Evolutionary conservation across 53 echinoderm and acorn worm genomes (phyloP), one percentile per base, ranked within the genome.

Genomic region (Apostichopus leukothele): DNA sequence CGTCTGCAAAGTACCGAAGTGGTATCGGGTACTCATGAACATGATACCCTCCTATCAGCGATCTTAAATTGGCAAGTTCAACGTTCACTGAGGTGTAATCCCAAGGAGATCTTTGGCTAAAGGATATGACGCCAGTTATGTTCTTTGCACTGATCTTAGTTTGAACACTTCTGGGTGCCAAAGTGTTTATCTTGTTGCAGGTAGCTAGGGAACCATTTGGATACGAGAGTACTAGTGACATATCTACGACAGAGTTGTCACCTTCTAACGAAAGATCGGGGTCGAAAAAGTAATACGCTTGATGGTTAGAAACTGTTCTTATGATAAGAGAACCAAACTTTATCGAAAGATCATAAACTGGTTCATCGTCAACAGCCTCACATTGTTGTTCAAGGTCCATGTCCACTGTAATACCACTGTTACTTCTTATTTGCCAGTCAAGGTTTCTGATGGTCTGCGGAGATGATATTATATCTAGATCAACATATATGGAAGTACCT

Each of bases 11-110:
- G 26, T 89, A 90, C 27, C 92, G 90, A 53, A 90, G 91, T 60
- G 94, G 94, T 9, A 94, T 93, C 0, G 99, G 99, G 21, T 92
- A 93, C 39, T 91, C 86, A 60, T 99, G 99, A 11, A 99, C 90
- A 51, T 99, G 99, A 88, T 91, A 96, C n/a, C 93, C 95, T 12
- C 93, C 90, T 7, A 93, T 95, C 83, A 96, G 50, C 6, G 78
- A 60, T 10, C 90, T 51, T 53, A 96, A 84, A 67, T 99, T 99
- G 9, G 76, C 50, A 12, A 99, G 76, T 54, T 91, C 61, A 5
- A 94, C 92, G 5, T 27, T 22, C 12, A 99, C 88, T 52, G 59
- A 76, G 50, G 96, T 99, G 6, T 78, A 67, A 20, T 99, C 98
- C 60, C 90, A 93, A 8, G 92, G 92, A 3, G 99, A 99, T 50